These are phyloP conservation scores for Aplysina aerophoba DNA, from an alignment of 37 sponge, comb jelly and placozoan species.

Conservation along the genomic window DNA sequence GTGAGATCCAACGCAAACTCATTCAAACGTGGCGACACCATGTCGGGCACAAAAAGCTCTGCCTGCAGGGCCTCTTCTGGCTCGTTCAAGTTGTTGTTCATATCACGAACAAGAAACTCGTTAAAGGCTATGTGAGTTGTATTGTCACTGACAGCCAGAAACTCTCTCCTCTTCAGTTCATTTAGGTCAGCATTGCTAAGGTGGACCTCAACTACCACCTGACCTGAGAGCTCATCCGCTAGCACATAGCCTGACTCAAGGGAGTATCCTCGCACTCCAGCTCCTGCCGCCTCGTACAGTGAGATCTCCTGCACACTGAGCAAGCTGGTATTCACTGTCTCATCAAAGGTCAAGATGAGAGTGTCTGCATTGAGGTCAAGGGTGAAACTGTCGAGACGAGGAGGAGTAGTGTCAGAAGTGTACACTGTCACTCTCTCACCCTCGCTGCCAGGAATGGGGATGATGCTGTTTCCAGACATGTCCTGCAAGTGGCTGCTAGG, in stretches of 20 bases:
- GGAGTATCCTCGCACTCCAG: conserved; percentile 48
- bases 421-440: conserved; percentile 50
- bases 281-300: conserved; percentile 32
- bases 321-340: conserved; percentile 76
- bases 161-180: conserved; percentile 79
- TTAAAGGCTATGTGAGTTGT: conserved; percentile 66
- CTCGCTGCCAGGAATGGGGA: conserved; percentile 20
- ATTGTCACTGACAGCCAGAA: conserved; percentile 44
- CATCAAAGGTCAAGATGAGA: conserved; percentile 84
- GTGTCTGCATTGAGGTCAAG: conserved; percentile 71
- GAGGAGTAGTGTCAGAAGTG: conserved; percentile 71
- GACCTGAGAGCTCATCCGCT: conserved; percentile 54
- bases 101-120: conserved; percentile 66
- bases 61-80: conserved; percentile 36
- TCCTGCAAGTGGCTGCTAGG: conserved; percentile 59
- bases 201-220: conserved; percentile 55
- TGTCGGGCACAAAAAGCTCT: conserved; percentile 55
- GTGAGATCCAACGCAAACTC: conserved; percentile 75
- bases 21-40: conserved; percentile 42
- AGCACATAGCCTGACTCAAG: conserved; percentile 50
- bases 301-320: conserved; percentile 61
- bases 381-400: conserved; percentile 68
- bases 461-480: conserved; percentile 74
- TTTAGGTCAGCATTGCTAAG: conserved; percentile 82
- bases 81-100: conserved; percentile 77